Conservation (phyloP, 1,140 invertebrate species). For the Adelges cooleyi region DNA sequence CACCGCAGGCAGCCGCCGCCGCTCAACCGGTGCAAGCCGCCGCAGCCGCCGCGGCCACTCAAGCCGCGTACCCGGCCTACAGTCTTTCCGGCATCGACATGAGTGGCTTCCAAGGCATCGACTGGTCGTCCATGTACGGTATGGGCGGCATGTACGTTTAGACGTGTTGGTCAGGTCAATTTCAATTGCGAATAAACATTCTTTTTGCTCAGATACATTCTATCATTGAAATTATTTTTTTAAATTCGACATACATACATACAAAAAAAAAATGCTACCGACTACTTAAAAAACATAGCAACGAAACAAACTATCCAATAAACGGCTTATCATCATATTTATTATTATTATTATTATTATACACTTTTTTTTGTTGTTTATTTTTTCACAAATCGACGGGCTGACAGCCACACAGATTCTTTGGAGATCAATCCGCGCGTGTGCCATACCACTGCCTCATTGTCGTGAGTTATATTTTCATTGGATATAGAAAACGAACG, state of each 20-base stretch:
- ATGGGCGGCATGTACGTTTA: constrained; percentile 83
- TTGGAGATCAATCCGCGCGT: constrained; percentile 20
- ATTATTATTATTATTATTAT: not conserved
- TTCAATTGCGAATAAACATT: constrained; percentile 2
- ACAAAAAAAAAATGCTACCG: constrained; percentile 15
- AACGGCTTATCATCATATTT: not conserved
- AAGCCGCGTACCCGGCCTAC: constrained; percentile 55
- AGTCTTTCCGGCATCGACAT: constrained; percentile 75
- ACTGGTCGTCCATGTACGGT: constrained; percentile 80
- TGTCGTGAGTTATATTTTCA: constrained; percentile 27
- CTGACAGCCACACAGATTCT: constrained; percentile 22
- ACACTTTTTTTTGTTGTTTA: not conserved
- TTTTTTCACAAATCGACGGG: constrained; percentile 20
- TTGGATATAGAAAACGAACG: constrained; percentile 7
- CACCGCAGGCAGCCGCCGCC: constrained; percentile 40
- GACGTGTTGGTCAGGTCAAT: constrained; percentile 31
- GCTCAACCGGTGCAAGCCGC: constrained; percentile 40
- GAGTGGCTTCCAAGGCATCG: constrained; percentile 79
- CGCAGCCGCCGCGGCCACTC: constrained; percentile 43
- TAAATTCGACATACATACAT: not conserved
- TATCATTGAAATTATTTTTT: constrained; percentile 28
- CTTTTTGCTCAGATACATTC: constrained; percentile 28
- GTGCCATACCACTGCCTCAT: constrained; percentile 26
- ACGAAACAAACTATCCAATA: not conserved
- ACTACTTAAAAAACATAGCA: not conserved